phyloP scores from a whole-genome alignment of 2,797 vertebrate genomes.

The Babyrousa celebensis region DNA sequence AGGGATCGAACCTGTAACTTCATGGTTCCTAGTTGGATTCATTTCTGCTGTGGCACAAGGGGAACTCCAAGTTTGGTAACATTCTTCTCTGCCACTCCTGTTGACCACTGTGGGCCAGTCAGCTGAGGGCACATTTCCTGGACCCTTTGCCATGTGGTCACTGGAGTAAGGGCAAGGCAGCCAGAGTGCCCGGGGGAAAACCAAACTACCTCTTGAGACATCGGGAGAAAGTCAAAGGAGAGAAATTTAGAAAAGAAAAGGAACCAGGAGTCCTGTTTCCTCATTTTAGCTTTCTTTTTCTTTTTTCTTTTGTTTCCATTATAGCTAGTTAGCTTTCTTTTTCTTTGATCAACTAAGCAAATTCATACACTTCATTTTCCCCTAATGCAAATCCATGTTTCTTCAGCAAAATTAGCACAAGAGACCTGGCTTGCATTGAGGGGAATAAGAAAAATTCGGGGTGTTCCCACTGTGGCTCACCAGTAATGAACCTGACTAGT shows the following conservation, averaged over 20 bases:
- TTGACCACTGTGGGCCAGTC: background rate
- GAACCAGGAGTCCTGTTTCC: background rate
- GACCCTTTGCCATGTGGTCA: background rate
- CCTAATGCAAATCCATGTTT: background rate
- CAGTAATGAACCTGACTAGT: too few species aligned
- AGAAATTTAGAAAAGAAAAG: constrained; percentile 25
- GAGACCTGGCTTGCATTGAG: background rate
- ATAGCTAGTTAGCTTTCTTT: background rate
- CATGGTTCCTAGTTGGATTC: too few species aligned
- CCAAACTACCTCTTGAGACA: background rate
- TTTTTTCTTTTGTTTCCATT: too few species aligned
- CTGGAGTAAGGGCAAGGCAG: constrained; percentile 5
- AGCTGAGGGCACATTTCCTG: constrained; percentile 46
- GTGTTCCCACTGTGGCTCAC: too few species aligned
- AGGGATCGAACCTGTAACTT: too few species aligned
- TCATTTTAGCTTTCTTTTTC: constrained; percentile 7
- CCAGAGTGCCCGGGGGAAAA: background rate
- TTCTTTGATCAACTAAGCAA: background rate
- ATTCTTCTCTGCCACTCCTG: background rate
- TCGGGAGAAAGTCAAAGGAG: background rate
- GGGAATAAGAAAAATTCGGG: constrained; percentile 22
- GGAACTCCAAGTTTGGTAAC: background rate
- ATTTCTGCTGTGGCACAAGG: too few species aligned
- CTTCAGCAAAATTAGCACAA: background rate
- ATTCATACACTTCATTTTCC: background rate